Base-by-base conservation (phyloP, 2,888 invertebrate species). In the Steinernema carpocapsae region DNA sequence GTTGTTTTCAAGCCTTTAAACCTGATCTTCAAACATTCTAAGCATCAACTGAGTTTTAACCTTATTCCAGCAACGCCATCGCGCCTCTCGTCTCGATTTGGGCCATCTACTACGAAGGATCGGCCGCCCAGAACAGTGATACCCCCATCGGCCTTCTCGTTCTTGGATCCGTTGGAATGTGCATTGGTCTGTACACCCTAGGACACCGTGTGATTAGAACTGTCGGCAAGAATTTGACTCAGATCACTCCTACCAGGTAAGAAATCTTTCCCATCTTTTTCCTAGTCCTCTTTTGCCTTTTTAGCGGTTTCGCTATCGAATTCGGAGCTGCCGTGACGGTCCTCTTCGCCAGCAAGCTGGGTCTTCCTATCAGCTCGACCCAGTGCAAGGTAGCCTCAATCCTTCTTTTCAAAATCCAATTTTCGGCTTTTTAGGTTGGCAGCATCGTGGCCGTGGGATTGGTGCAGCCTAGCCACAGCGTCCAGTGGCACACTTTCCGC, bases 401-500 rank as follows among this genome's bases (percentile, higher is more conserved):
- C 26, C 7, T 3, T 4, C 3, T 48, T 19, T 48, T 48, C 3
- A 3, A 6, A 37, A 37, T 10, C 10, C 10, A 3, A 10, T n/a
- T n/a, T n/a, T 6, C n/a, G n/a, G 6, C 2, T 29, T 73, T 56
- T 75, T 56, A 76, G 76, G 64, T 85, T 46, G 97, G 97, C 76
- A 95, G 95, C n/a, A 95, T 99, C 48, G 97, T 99, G 59, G 94
- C 94, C 88, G 96, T 97, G 76, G 97, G 96, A 14, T 93, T 94
- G 90, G 92, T 92, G 82, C 92, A 92, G 74, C 90, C 91, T 0
- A 80, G 89, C 88, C 71, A 91, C 91, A 70, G 74, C 19, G 90
- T 90, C 45, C 88, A 89, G 79, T 90, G 90, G 90, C 87, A 86
- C 73, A 85, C 90, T 14, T 90, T 90, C 86, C 80, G 95, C 86